Base-by-base conservation (phyloP, 1,140 invertebrate species). In the Heterodera schachtii region DNA sequence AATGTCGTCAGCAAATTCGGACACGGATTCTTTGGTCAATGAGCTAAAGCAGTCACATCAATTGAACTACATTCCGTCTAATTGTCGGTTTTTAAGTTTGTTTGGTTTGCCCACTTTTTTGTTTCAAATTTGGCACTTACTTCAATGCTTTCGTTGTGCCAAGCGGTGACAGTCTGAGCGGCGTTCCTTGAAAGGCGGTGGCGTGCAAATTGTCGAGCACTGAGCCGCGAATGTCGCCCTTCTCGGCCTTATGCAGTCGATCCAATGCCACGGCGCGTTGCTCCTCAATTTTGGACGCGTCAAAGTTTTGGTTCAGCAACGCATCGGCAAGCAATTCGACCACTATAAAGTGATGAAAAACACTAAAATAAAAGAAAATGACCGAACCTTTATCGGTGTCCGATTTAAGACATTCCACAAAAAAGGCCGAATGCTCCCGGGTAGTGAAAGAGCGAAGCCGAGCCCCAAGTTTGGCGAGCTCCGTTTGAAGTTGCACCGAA, bases 211-310 rank as follows among this genome's bases (percentile, higher is more conserved):
- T 95, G 92, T 99, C 98, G 90, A 99, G 98, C 8, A 98, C 96
- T 81, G 99, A 96, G 91, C 98, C 97, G 91, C 99, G 96, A n/a
- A 52, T 66, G 47, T 98, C 92, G 90, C 98, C 98, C 80, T 95
- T 96, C 90, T 99, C 97, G 41, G 98, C 95, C 91, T 98, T 96
- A 87, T 99, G 96, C 96, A 99, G 98, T 92, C 99, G 97, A 80
- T 97, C 92, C 3, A 99, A 91, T 89, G 99, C 98, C 4, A 98
- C 96, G 16, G 95, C 94, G 83, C 97, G 93, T 92, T 99, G 98
- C 84, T 96, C 92, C 92, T 99, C 96, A 89, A 99, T 98, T 92
- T 98, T 96, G 76, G 93, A 92, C 84, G 92, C 91, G 78, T 95
- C 95, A 81, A 98, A 93, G 90, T 95, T 97, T 21, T 96, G 98